Evolutionary conservation across 2,888 invertebrate species (phyloP), one percentile per base, ranked within the genome.

Genomic region (Callinectes sapidus): DNA sequence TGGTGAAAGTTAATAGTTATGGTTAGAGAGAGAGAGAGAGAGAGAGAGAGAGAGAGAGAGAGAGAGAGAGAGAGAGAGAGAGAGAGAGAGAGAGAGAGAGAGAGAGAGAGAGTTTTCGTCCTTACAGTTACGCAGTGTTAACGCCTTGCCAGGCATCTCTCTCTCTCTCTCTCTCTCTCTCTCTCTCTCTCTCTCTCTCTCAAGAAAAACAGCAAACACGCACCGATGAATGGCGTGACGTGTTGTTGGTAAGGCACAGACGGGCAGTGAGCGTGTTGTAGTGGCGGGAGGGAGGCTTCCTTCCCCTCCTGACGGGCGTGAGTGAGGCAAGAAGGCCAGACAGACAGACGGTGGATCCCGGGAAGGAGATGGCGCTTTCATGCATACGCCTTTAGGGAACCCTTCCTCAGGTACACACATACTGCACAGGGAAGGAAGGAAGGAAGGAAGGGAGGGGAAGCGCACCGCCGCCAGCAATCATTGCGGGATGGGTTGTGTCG

Each of bases 31-130:
- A 71, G 71, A 71, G 71, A 71, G 71, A 71, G 71, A 71, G 71
- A 71, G 71, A 71, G 71, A 71, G 71, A 71, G 71, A 71, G 71
- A 71, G 71, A 71, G 71, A 71, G 71, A 71, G 71, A 71, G 71
- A 71, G 71, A 71, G 71, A 71, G 71, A 71, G 71, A 71, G 71
- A 71, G 71, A 71, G 71, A 71, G 71, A 71, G 71, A 71, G 71
- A 71, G 71, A 71, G 71, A 71, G 71, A 71, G 71, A 71, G 71
- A 71, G 71, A 71, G 71, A 71, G 71, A 71, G 71, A 71, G 71
- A 71, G 71, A 71, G 71, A 71, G 71, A 71, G 71, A 71, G 71
- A 71, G 71, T 18, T 61, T 61, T 8, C 48, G 61, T 61, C 18
- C 2, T 16, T 10, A 18, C 18, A 23, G 61, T 61, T 61, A 48